Evolutionary conservation across 2,797 vertebrate species (phyloP), one percentile per base, ranked within the genome.

Genomic region (Harpagifer antarcticus): DNA sequence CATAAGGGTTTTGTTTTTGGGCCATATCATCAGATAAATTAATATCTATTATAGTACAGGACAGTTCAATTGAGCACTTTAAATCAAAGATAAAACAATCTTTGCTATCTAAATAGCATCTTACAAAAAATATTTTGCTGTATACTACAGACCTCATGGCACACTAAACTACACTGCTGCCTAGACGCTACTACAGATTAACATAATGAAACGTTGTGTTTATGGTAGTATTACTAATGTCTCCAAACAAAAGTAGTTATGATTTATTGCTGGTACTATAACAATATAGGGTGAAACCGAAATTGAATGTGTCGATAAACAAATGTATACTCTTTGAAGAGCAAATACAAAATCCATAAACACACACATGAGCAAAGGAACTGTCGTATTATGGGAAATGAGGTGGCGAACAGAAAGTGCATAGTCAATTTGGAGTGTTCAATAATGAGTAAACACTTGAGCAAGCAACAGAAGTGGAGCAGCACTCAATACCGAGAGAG

Each of bases 401-500:
- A 72, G 67, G 48, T 63, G 56, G 47, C 1, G 1, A 57, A 53
- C 45, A 68, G 69, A 37, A 76, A 60, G 52, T 53, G 2, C 9
- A 48, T 6, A 44, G 47, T 71, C 65, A 49, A 57, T 79, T 37
- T 76, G 60, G 23, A 78, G 78, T 50, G 19, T 65, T 74, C 65
- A 56, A 58, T 67, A 86, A 81, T 42, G 42, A 82, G 23, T 5
- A 45, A 77, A 64, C 77, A 71, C 60, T 87, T 86, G 73, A 90
- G 59, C 54, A 68, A 57, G 56, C 58, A 60, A 76, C 5, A 85
- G 43, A 78, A 71, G 50, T 69, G 64, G 17, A 78, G 17, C 20
- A 45, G 57, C 70, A 62, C 10, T 78, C 59, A 37, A 60, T 74
- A 33, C 58, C 52, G 19, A 69, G 3, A 50, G 12, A 66, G 49